phyloP scores from a whole-genome alignment of 2,113 vertebrate species.

The Boleophthalmus pectinirostris region DNA sequence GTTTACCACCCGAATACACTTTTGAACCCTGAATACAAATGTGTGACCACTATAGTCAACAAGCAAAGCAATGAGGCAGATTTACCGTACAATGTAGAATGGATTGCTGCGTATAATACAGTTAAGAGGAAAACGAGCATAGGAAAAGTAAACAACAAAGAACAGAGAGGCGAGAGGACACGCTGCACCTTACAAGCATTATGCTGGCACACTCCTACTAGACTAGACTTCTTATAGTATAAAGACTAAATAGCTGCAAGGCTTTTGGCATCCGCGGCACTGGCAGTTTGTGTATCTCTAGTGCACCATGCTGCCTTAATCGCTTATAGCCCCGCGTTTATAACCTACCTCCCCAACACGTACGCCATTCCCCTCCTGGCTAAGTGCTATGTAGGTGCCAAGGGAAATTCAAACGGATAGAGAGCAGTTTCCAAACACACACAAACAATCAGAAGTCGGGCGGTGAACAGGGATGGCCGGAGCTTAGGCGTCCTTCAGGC shows the following conservation, averaged over 20 bases:
- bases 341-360: slow-evolving; percentile 42
- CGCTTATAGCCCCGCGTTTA: slow-evolving; percentile 53
- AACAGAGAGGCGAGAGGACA: slow-evolving; percentile 10
- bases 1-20: too few species aligned
- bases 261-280: slow-evolving; percentile 51
- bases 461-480: slow-evolving; percentile 35
- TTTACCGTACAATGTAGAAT: not conserved
- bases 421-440: slow-evolving; percentile 10
- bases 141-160: slow-evolving; percentile 11
- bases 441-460: slow-evolving; percentile 40
- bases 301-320: slow-evolving; percentile 57
- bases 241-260: slow-evolving; percentile 37
- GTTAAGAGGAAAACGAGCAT: slow-evolving; percentile 20
- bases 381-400: slow-evolving; percentile 57
- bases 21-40: not conserved
- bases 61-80: not conserved
- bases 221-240: slow-evolving; percentile 18
- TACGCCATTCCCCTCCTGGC: slow-evolving; percentile 55
- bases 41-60: not conserved
- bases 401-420: slow-evolving; percentile 64
- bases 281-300: slow-evolving; percentile 56
- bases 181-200: slow-evolving; percentile 52
- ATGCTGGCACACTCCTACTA: slow-evolving; percentile 37
- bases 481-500: slow-evolving; percentile 47
- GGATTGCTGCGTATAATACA: not conserved